Evolutionary conservation across 2,888 invertebrate genomes (phyloP), one percentile per base, ranked within the genome.

Genomic region (Ophion slaviceki): DNA sequence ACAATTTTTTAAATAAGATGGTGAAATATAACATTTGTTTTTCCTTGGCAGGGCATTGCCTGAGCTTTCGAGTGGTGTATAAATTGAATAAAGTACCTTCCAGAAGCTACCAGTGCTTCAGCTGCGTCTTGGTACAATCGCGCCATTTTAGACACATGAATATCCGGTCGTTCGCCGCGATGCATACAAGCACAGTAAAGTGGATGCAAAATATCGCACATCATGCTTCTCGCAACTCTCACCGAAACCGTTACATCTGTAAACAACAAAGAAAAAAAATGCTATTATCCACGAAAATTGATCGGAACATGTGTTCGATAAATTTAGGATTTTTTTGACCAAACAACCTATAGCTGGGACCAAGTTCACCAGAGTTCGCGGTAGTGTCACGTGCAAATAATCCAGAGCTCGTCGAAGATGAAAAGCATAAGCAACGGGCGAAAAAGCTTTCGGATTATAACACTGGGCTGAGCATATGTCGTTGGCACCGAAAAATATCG

Each of bases 131-230:
- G 97, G 93, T 97, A 97, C 81, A 95, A 95, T 11, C 95, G 92
- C 0, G 96, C 95, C 94, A 96, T 95, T 86, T 96, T 96, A 61
- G 97, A 96, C 82, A 95, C 95, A 71, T 94, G 93, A 91, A 96
- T 95, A 87, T 94, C 95, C 80, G 95, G 94, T 88, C 95, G 95
- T 78, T 94, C 94, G 40, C 95, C 95, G 82, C 94, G 95, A 93
- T 97, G 97, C 94, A 97, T 96, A 93, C 97, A 97, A 75, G 96
- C 95, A 92, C 97, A 97, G 94, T 96, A 97, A 89, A 97, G 94
- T 85, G 96, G 94, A 92, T 97, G 97, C 93, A 97, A 95, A 90
- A 97, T 94, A n/a, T 96, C 95, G 90, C 97, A 97, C 96, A 96
- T 96, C 91, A 96, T 91, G 59, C 95, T 95, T 77, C 95, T 92